Conservation (phyloP, 2,797 vertebrate species). For the Monodelphis domestica region DNA sequence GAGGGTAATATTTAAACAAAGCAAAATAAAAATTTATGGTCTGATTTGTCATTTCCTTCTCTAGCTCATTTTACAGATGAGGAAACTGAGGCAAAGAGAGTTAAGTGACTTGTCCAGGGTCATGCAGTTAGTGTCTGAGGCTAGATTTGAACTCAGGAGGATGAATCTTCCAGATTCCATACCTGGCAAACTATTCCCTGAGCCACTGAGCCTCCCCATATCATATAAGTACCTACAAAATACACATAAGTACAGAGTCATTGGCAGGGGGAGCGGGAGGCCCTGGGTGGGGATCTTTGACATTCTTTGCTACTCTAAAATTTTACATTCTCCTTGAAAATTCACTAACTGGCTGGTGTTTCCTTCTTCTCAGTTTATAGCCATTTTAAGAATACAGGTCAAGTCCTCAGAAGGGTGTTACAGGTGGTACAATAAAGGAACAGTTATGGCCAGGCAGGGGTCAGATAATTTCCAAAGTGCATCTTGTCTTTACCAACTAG, state of each 20-base stretch:
- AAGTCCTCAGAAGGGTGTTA: background rate
- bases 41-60: too few relatives aligned
- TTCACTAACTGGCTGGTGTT: background rate
- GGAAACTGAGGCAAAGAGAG: too few relatives aligned
- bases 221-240: too few relatives aligned
- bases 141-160: too few relatives aligned
- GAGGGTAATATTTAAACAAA: too few relatives aligned
- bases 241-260: too few relatives aligned
- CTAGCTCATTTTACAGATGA: too few relatives aligned
- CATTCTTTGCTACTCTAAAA: background rate
- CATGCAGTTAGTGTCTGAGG: too few relatives aligned
- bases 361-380: background rate
- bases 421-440: background rate
- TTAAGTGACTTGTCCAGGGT: too few relatives aligned
- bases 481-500: background rate
- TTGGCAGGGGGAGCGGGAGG: background rate
- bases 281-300: background rate
- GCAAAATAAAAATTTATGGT: too few relatives aligned
- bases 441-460: background rate
- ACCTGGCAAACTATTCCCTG: background rate
- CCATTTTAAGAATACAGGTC: background rate
- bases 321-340: background rate
- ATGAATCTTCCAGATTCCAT: background rate
- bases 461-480: slow-evolving; percentile 19
- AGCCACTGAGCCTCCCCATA: background rate